Evolutionary conservation across 2,113 vertebrate species (phyloP), one percentile per base, ranked within the genome.

Genomic region (Nothobranchius kuhntae): DNA sequence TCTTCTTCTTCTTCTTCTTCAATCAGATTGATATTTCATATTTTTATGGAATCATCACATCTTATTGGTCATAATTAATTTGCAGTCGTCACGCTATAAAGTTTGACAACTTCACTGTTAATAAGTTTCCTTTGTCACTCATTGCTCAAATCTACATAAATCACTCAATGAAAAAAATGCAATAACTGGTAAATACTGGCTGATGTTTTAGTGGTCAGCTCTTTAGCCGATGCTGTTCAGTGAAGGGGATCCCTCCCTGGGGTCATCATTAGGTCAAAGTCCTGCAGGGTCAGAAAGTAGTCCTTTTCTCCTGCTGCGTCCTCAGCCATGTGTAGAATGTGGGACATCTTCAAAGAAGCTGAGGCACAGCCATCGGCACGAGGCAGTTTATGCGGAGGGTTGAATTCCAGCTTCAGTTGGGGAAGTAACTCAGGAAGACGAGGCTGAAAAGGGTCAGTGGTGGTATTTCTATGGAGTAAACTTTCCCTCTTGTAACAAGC

Each of bases 311-410:
- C 89, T 24, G 85, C 89, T 90, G 88, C 73, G 88, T 84, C 86
- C 76, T 78, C 86, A 84, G 88, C 87, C 87, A 89, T 86, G 88
- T 91, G 87, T 68, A 88, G 88, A 89, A 91, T 90, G 81, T 88
- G 81, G 83, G 86, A 73, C 81, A 83, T 87, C 80, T 90, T 87
- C 84, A 91, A 91, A 89, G 84, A 59, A 30, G 65, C 72, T 74
- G 7, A 59, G 73, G 86, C 47, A 62, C 71, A 75, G 71, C 65
- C 75, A 62, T 80, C 74, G 15, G 80, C 60, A 67, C 21, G 58
- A 77, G 73, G 73, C 57, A 48, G 54, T 71, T 30, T 74, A 73
- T 75, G 74, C 10, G 67, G 53, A 61, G 61, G 48, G 63, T 13
- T 78, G 82, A 88, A 54, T 70, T 70, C 72, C 53, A 67, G 7